A percentile compares a stretch with the other conserved stretches of the same genome.
Evolutionary conservation across 2,113 vertebrate genomes (phyloP).

Genomic region (Illadopsis cleaveri): DNA sequence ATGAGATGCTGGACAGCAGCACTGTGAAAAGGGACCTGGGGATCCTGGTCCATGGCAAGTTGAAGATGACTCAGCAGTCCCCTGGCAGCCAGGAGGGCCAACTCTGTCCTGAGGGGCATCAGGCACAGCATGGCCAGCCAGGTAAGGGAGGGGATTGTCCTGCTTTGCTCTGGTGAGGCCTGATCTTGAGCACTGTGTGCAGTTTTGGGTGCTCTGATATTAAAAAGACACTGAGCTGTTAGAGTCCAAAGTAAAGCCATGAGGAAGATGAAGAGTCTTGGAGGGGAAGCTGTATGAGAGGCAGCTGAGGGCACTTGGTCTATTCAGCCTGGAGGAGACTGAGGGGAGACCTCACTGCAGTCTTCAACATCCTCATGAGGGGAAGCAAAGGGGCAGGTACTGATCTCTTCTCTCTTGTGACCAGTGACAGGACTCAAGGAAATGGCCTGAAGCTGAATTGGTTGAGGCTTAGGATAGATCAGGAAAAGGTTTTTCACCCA

Average conservation of each 20-base stretch:
- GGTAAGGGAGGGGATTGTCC: neutral
- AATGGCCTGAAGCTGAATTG: neutral
- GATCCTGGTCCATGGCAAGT: accelerated
- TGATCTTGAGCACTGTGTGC: neutral
- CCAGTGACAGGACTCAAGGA: neutral
- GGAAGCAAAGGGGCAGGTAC: neutral
- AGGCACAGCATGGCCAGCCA: accelerated
- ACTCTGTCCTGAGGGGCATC: accelerated
- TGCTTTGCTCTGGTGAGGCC: neutral
- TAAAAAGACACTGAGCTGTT: neutral
- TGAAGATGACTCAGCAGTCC: accelerated
- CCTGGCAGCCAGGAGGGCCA: neutral
- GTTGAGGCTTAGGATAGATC: neutral
- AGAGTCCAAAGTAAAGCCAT: accelerated
- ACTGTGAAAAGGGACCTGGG: accelerated
- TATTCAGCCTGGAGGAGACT: neutral
- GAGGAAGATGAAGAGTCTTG: neutral
- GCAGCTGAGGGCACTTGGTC: neutral
- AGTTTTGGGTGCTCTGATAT: neutral
- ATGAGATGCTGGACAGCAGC: accelerated
- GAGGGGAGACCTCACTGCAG: neutral
- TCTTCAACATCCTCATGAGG: neutral
- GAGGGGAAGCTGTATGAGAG: accelerated
- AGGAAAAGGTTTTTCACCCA: neutral
- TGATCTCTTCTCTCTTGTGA: neutral